These are phyloP conservation scores for Thalassarche chlororhynchos DNA, from an alignment of 2,113 vertebrate species.

Conservation along the genomic window DNA sequence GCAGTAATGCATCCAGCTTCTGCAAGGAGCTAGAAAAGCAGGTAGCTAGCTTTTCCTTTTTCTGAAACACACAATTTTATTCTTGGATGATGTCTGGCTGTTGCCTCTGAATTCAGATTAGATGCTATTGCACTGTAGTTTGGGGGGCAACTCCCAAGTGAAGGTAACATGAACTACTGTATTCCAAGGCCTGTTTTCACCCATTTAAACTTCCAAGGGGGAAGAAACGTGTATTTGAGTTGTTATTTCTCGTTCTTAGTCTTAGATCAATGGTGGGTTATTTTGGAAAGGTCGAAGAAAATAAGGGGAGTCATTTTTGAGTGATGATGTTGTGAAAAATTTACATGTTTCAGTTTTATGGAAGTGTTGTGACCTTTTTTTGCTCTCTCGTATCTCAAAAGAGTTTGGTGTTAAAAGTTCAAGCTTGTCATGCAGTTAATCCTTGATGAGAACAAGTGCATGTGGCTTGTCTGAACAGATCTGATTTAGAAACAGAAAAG, in stretches of 20 bases:
- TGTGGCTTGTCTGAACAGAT: conserved; percentile 52
- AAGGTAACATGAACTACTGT: neutral
- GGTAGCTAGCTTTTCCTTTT: neutral
- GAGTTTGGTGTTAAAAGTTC: conserved; percentile 52
- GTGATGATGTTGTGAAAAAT: conserved; percentile 26
- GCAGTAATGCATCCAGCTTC: neutral
- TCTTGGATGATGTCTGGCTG: neutral
- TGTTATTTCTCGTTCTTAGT: neutral
- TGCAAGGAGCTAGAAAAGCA: neutral
- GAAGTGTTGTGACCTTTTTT: conserved; percentile 5
- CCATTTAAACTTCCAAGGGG: neutral
- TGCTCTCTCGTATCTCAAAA: neutral
- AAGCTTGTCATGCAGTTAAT: conserved; percentile 64
- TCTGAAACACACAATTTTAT: neutral
- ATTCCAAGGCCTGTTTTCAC: neutral
- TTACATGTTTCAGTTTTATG: conserved; percentile 14
- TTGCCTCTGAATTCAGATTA: neutral
- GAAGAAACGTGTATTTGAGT: neutral
- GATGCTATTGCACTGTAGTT: neutral
- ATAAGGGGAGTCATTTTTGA: conserved; percentile 11
- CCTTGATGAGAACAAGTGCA: conserved; percentile 55
- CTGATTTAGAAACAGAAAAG: conserved; percentile 67
- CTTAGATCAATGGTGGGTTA: neutral
- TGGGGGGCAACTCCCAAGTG: neutral
- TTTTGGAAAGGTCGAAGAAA: neutral